Evolutionary conservation across 2,888 invertebrate species (phyloP).

Genomic region (Candidula unifasciata): DNA sequence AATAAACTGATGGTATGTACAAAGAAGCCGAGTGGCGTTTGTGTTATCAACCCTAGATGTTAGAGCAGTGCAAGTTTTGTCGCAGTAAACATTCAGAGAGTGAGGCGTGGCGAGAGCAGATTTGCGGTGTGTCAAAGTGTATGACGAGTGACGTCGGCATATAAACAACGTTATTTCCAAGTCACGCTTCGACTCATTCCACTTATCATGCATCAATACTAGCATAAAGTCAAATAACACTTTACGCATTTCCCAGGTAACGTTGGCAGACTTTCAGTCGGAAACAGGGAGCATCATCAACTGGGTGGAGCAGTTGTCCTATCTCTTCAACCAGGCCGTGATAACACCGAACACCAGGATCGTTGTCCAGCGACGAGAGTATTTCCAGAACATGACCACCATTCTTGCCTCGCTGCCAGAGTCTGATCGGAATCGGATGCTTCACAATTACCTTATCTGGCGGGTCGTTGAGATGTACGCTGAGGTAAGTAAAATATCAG

Average conservation of each 20-base stretch:
- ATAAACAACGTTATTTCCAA: too few relatives aligned
- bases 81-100: too few relatives aligned
- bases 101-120: too few relatives aligned
- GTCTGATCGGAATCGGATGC: constrained; percentile 70
- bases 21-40: too few relatives aligned
- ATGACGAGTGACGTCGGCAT: too few relatives aligned
- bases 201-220: too few relatives aligned
- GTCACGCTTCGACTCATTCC: too few relatives aligned
- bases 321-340: constrained; percentile 75
- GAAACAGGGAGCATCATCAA: constrained; percentile 63
- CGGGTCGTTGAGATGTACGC: constrained; percentile 80
- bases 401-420: constrained; percentile 61
- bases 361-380: constrained; percentile 80
- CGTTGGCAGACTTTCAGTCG: constrained; percentile 10
- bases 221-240: too few relatives aligned
- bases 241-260: constrained; percentile 13
- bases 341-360: constrained; percentile 80
- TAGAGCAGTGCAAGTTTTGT: too few relatives aligned
- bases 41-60: too few relatives aligned
- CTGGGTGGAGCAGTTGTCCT: constrained; percentile 64
- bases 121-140: too few relatives aligned
- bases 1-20: too few relatives aligned
- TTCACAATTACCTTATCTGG: constrained; percentile 83
- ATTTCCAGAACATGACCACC: constrained; percentile 80
- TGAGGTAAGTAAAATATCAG: constrained; percentile 40